These are phyloP conservation scores for Cydia amplana DNA, from an alignment of 1,140 invertebrate species.

Conservation along the genomic window DNA sequence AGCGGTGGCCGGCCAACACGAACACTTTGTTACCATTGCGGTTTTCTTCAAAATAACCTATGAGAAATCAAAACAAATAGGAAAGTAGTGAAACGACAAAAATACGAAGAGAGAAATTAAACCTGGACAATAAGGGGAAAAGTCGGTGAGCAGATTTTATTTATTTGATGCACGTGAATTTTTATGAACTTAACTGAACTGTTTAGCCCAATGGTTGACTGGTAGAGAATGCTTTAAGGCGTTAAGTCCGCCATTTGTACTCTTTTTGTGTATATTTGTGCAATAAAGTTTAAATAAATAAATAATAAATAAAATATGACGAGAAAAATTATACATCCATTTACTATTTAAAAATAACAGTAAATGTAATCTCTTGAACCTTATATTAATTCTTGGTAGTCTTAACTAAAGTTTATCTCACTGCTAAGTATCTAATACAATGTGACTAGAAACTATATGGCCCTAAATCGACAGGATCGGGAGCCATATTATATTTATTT, in stretches of 20 bases:
- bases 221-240: too few species aligned
- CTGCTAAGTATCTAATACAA: not conserved
- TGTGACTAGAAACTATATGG: not conserved
- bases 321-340: not conserved
- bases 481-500: too few species aligned
- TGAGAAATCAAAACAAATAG: not conserved
- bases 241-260: too few species aligned
- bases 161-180: not conserved
- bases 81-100: not conserved
- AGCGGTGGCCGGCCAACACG: slow-evolving; percentile 37
- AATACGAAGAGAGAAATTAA: not conserved
- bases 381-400: not conserved
- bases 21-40: slow-evolving; percentile 42
- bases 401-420: not conserved
- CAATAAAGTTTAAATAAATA: too few species aligned
- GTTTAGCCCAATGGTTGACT: too few species aligned
- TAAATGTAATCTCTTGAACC: not conserved
- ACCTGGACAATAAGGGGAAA: too few species aligned
- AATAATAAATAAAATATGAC: not conserved
- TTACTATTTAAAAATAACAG: not conserved
- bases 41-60: slow-evolving; percentile 32
- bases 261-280: too few species aligned
- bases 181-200: not conserved
- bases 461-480: too few species aligned
- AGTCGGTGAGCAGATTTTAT: not conserved